Base-by-base conservation (phyloP, 2,113 vertebrate species). In the Ctenodactylus gundi region DNA sequence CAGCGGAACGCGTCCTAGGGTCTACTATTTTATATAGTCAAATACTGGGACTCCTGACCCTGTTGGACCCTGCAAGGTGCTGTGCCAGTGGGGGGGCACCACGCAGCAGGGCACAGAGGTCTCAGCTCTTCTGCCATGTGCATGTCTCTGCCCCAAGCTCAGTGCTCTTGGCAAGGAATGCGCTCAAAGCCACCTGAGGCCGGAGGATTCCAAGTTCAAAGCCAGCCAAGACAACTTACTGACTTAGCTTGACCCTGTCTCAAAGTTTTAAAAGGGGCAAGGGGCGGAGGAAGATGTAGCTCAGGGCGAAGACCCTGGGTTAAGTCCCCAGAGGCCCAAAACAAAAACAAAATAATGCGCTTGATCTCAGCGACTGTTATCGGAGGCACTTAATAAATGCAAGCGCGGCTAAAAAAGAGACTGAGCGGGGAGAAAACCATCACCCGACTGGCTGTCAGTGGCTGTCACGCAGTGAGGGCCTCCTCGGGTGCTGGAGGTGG, bases 301-400 rank as follows among this genome's bases (percentile, higher is more conserved):
- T n/a, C n/a, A n/a, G n/a, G n/a, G n/a, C n/a, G n/a, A n/a, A n/a
- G n/a, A n/a, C n/a, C n/a, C n/a, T n/a, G n/a, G n/a, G n/a, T n/a
- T n/a, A n/a, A n/a, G n/a, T n/a, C n/a, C n/a, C n/a, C n/a, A n/a
- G n/a, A n/a, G n/a, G n/a, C n/a, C n/a, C n/a, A n/a, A n/a, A n/a
- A n/a, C n/a, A n/a, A n/a, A n/a, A n/a, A n/a, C n/a, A n/a, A n/a
- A n/a, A n/a, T n/a, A 6, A 20, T 29, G 51, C 10, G n/a, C 58
- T 57, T 25, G 1, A 0, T 20, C 34, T 7, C 10, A 18, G 0
- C 41, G 18, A 78, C n/a, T 31, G 11, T 46, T 34, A 27, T 0
- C 36, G 21, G 3, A 57, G 85, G 77, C 77, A 77, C 91, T 77
- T 67, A 17, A 1, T 39, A 29, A 39, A 53, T 17, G 41, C 51